Conservation (phyloP, 2,113 vertebrate species). For the Pollimyrus isidori region DNA sequence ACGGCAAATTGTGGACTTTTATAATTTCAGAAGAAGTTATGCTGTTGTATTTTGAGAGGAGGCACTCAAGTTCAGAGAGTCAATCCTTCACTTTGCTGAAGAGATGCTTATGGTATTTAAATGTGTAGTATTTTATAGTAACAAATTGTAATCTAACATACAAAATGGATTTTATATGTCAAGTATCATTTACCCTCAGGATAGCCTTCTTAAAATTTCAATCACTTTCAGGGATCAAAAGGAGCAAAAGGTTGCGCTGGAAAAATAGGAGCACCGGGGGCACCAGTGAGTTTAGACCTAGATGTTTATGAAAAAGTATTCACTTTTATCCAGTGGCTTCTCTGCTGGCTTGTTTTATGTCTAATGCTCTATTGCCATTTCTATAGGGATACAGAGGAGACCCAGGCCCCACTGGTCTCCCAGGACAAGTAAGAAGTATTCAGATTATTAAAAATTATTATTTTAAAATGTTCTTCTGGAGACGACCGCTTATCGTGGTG, state of each 20-base stretch:
- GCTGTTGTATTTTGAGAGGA: neutral
- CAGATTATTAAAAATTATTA: neutral
- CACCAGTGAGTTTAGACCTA: conserved; percentile 29
- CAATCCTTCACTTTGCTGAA: neutral
- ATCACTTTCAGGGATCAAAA: conserved; percentile 43
- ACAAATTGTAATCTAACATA: neutral
- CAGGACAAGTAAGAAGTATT: conserved; percentile 53
- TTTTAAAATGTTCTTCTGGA: neutral
- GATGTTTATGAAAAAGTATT: neutral
- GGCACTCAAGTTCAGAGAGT: neutral
- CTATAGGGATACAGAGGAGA: conserved; percentile 55
- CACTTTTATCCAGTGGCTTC: neutral
- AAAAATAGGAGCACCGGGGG: conserved; percentile 43
- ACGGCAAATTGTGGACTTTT: neutral
- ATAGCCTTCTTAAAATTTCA: neutral
- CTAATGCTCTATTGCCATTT: neutral
- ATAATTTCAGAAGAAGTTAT: neutral
- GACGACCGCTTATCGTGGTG: too few species aligned
- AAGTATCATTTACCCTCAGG: neutral
- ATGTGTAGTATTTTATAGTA: neutral
- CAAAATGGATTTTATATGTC: neutral
- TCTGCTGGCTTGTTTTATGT: conserved; percentile 1
- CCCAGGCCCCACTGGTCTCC: conserved; percentile 38
- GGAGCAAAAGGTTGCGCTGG: conserved; percentile 45
- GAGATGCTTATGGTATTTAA: neutral